Evolutionary conservation across 2,797 vertebrate genomes (phyloP), one percentile per base, ranked within the genome.

Genomic region (Uromys caudimaculatus): DNA sequence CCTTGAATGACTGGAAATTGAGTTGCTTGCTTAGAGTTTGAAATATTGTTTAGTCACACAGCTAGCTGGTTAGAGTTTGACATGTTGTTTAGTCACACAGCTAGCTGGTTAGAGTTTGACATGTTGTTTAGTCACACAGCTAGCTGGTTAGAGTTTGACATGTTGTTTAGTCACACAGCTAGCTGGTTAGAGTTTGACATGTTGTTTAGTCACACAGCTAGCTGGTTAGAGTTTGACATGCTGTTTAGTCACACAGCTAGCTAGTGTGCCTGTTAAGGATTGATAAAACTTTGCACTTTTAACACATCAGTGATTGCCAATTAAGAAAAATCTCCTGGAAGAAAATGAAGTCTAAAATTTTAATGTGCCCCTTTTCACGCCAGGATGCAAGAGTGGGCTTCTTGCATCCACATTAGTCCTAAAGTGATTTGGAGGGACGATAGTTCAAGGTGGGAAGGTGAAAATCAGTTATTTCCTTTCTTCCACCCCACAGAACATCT

Each of bases 271-370:
- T 87, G n/a, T 9, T 56, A 92, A 58, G 56, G 29, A 38, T 3
- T 19, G 29, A 50, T n/a, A 19, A 73, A 67, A 86, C 21, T 38
- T 77, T 83, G 52, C 38, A 75, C 82, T 90, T 91, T 89, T 69
- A 56, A 71, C 56, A 89, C 62, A 62, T 88, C 84, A 85, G 91
- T 75, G 93, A 89, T 52, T 88, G 77, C 75, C 83, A 41, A 87
- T 67, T 84, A 52, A 81, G 60, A 83, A 88, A 67, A 44, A 54
- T 73, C 7, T 52, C 19, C 83, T 62, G 24, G 35, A 1, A 52
- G 82, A 38, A 93, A 84, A 38, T 32, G 0, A 50, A 24, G 67
- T 85, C 24, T 52, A 47, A 88, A 58, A 78, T 91, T 85, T 58
- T 23, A 52, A 52, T 23, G 47, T 12, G 38, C 10, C 3, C 29